Conservation (phyloP, 23 tunicate genomes). For the Styela plicata region DNA sequence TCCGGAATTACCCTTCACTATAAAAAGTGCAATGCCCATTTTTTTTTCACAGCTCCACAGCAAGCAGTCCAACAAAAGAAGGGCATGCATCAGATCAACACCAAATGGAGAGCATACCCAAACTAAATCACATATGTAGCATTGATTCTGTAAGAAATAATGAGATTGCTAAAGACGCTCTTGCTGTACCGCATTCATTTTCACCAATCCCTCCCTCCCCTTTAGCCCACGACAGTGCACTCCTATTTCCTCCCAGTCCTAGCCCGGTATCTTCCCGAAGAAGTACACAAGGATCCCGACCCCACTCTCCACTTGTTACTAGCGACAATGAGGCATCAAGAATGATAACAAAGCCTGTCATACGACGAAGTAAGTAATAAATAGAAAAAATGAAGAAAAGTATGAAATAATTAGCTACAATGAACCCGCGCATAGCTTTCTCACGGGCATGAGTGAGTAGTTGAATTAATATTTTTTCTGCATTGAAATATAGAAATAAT, state of each 20-base stretch:
- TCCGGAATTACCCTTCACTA: too few relatives aligned
- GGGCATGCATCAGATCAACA: neutral
- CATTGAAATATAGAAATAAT: too few relatives aligned
- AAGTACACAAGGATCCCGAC: neutral
- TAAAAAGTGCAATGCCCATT: too few relatives aligned
- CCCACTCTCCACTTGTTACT: neutral
- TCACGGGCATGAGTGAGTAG: too few relatives aligned
- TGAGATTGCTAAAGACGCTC: neutral
- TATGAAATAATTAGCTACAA: too few relatives aligned
- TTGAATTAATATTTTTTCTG: too few relatives aligned
- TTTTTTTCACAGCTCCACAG: neutral
- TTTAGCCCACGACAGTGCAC: neutral
- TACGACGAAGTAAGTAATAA: neutral
- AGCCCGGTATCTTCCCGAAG: neutral
- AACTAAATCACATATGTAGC: neutral
- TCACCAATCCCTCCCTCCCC: neutral
- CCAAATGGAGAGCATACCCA: too few relatives aligned
- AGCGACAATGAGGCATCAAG: neutral
- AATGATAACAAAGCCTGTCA: neutral
- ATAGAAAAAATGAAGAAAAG: too few relatives aligned
- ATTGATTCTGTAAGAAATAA: neutral
- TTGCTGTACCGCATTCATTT: neutral
- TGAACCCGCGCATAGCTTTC: too few relatives aligned
- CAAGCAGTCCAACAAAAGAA: neutral
- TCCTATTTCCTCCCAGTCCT: conserved; percentile 3